phyloP scores from a whole-genome alignment of 2,113 vertebrate species.

The Lucifuga dentata region DNA sequence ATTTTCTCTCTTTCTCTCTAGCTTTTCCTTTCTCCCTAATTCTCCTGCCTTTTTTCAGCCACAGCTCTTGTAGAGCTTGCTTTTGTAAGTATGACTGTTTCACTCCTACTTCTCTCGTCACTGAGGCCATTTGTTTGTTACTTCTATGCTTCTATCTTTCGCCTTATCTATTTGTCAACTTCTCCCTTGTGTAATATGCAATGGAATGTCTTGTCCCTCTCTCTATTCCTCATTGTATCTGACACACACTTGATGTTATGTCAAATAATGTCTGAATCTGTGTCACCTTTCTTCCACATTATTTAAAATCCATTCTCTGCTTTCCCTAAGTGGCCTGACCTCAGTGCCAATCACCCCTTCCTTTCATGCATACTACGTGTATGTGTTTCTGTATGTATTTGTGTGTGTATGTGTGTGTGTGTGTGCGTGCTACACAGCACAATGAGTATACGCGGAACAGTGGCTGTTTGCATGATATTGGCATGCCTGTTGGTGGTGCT shows the following conservation, averaged over 20 bases:
- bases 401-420: slow-evolving; percentile 4
- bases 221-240: slow-evolving; percentile 8
- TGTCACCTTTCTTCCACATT: slow-evolving; percentile 3
- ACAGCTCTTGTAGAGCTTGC: neutral
- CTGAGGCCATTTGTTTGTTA: slow-evolving; percentile 29
- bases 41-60: neutral
- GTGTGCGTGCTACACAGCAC: slow-evolving; percentile 44
- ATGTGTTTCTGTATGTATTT: neutral
- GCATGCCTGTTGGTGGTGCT: slow-evolving; percentile 76
- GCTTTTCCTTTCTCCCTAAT: too few species aligned
- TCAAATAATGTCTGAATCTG: slow-evolving; percentile 34
- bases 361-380: slow-evolving; percentile 1
- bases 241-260: slow-evolving; percentile 6
- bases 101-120: slow-evolving; percentile 34
- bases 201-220: slow-evolving; percentile 19
- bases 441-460: slow-evolving; percentile 79
- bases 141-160: slow-evolving; percentile 24
- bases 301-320: slow-evolving; percentile 3
- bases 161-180: slow-evolving; percentile 31
- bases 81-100: slow-evolving; percentile 25
- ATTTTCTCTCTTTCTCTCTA: neutral
- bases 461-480: slow-evolving; percentile 74
- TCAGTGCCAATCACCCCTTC: slow-evolving; percentile 16
- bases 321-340: neutral
- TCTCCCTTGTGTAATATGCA: slow-evolving; percentile 48